Evolutionary conservation across 2,113 vertebrate genomes (phyloP), one percentile per base, ranked within the genome.

Genomic region (Leptosomus discolor): DNA sequence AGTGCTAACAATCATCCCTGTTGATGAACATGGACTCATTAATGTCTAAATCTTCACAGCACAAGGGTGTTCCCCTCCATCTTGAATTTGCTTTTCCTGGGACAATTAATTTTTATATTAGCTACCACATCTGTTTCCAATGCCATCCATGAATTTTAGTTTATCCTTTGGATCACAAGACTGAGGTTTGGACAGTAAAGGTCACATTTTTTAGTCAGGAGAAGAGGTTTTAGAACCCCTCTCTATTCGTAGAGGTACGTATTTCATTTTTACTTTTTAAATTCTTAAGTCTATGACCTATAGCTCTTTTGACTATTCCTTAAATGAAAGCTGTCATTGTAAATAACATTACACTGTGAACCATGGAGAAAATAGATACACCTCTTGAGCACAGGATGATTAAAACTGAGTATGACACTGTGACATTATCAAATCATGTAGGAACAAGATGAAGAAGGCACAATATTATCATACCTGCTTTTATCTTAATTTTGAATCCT

Each of bases 11-110:
- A 61, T 90, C 70, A 96, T 80, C 54, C 79, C 17, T 74, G 74
- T 88, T 95, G 75, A 96, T 90, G 90, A 94, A 95, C 41, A 50
- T 3, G 8, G 67, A 80, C 50, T 90, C 87, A 82, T 96, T 95
- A 94, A 78, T 41, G 32, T 88, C 71, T 88, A 83, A 94, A 92
- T 94, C 53, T 90, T 93, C 56, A 69, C 37, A 90, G 67, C 32
- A 93, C 24, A 93, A 90, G 67, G 63, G 39, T 58, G 12, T 85
- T 91, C 65, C 81, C 67, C 76, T 92, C 46, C 64, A 54, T 93
- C 70, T 93, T 79, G 61, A 94, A 15, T 68, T 93, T 94, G 56
- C 48, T 88, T 85, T 87, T 82, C 48, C 53, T 75, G 23, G 74
- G 45, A 68, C 36, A 90, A 83, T 88, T 83, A 58, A 87, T 88